Percentiles rank a stretch among this genome's conserved stretches.
Evolutionary conservation across 2,888 invertebrate species (phyloP).

Genomic region (Koerneria pararmatus): DNA sequence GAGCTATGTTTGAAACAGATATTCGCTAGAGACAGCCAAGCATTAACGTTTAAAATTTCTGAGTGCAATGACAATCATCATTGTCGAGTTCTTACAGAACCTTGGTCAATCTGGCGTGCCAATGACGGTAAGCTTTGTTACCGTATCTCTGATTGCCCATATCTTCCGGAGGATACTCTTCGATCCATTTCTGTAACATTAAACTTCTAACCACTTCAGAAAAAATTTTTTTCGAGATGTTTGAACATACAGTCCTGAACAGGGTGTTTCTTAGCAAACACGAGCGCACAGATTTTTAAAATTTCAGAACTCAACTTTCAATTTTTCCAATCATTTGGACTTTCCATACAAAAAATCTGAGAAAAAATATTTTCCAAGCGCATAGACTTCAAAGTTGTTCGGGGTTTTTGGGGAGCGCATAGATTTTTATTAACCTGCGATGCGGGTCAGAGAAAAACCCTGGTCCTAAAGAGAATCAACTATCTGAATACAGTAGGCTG

Average conservation of each 20-base stretch:
- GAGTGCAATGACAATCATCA: not conserved
- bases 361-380: no score
- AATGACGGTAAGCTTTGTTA: slow-evolving; percentile 82
- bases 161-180: slow-evolving; percentile 49
- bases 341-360: no score
- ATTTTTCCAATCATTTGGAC: no score
- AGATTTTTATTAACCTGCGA: no score
- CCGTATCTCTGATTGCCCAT: slow-evolving; percentile 78
- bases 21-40: not conserved
- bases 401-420: no score
- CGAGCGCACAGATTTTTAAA: no score
- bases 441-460: no score
- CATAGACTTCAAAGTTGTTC: no score
- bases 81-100: slow-evolving; percentile 55
- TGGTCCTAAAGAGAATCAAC: slow-evolving; percentile 7
- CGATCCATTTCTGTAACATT: slow-evolving; percentile 40
- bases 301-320: no score
- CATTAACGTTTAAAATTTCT: not conserved
- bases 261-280: no score
- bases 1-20: no score
- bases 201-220: not conserved
- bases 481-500: not conserved
- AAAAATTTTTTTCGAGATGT: not conserved
- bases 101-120: slow-evolving; percentile 72
- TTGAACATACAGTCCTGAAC: no score